Base-by-base conservation (phyloP, 2,113 vertebrate species). In the Pristiophorus japonicus region DNA sequence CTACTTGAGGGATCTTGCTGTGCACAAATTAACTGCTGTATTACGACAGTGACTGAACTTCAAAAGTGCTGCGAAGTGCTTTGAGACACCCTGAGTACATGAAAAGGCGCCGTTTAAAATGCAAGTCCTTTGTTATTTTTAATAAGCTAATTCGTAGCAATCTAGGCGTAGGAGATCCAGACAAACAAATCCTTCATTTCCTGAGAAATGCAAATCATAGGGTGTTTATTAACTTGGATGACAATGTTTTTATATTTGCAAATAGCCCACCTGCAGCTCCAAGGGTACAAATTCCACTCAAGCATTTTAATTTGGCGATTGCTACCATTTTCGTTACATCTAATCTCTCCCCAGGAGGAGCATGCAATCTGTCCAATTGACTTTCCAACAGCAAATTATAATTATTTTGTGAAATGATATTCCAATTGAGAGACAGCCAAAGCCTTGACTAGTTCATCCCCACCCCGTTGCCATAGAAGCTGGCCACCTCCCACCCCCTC, bases 281-380 rank as follows among this genome's bases (percentile, higher is more conserved):
- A 38, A 38, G 88, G 59, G 59, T 63, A 92, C 18, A 63, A 92
- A 63, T 92, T 92, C 88, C 34, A 92, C n/a, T 63, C 34, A 63
- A 92, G 18, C 59, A 92, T 18, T 92, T 92, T 92, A 63, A 63
- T 63, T 92, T 92, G 88, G 88, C 16, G n/a, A 92, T 92, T 92
- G 59, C 38, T 92, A 92, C 63, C 34, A 92, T 92, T 92, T 92
- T 92, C 62, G 55, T 38, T 65, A 62, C n/a, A n/a, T 63, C 34
- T 92, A 63, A 92, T 92, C 88, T 92, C 88, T 63, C 34, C 34
- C 88, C 88, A 34, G 3, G 88, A 92, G 88, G 59, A 92, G 63
- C 18, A 92, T 92, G 88, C 59, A 92, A 63, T 92, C 62, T 63
- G 59, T 92, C 88, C n/a, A 92, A 38, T 4, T 92, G 88, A 92